Conservation (phyloP, 2,113 vertebrate genomes). For the Mormyrus iriodes region DNA sequence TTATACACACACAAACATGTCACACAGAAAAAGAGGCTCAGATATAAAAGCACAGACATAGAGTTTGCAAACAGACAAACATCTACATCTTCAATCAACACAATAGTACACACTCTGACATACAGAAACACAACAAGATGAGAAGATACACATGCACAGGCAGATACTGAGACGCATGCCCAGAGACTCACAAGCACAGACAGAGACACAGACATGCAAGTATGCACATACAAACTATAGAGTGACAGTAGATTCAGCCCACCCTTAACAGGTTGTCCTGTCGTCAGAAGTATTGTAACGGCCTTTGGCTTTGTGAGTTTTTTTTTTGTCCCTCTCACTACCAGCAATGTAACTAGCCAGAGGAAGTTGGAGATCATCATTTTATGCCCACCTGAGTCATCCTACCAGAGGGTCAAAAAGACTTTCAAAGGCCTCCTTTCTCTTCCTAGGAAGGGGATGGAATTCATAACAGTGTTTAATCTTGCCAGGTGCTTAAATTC, state of each 20-base stretch:
- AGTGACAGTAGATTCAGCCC: neutral
- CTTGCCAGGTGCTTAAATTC: neutral
- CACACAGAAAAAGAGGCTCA: neutral
- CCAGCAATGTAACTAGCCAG: neutral
- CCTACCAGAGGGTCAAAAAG: neutral
- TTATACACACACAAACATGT: neutral
- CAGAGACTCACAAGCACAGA: neutral
- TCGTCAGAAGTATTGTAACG: neutral
- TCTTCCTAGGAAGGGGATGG: neutral
- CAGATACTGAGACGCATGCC: neutral
- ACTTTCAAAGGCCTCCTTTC: neutral
- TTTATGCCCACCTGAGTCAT: neutral
- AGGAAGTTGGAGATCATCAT: neutral
- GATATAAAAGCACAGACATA: neutral
- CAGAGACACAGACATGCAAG: neutral
- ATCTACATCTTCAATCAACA: neutral
- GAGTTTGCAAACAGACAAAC: neutral
- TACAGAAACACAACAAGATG: neutral
- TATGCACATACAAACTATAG: neutral
- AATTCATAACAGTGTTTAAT: neutral
- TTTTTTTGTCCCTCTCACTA: neutral
- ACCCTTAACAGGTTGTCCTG: neutral
- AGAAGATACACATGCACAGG: neutral
- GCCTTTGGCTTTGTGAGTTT: neutral
- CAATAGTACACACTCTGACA: neutral